Evolutionary conservation across 2,797 vertebrate genomes (phyloP), one percentile per base, ranked within the genome.

Genomic region (Enteromius paludinosus): DNA sequence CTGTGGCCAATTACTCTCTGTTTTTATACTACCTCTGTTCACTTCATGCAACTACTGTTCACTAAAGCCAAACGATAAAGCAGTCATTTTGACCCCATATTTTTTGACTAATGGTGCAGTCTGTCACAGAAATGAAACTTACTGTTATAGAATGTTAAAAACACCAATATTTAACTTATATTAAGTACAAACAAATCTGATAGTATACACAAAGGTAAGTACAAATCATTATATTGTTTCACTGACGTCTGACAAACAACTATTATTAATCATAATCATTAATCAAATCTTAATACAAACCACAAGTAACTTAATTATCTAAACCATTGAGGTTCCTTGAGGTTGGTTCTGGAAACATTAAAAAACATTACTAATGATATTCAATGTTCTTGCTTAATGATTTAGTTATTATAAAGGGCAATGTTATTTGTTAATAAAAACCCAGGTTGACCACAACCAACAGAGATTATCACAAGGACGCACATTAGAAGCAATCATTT

Each of bases 41-140:
- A 4, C 28, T 66, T 78, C 49, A 33, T 3, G 18, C 3, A 17
- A 64, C 18, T 18, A 56, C 18, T 3, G 3, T 52, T 56, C 25
- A 38, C 28, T 18, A 78, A 78, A 35, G 43, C 59, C 15, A 38
- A 35, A 66, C 28, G 8, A 49, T 23, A 52, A 18, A 49, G 4
- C 4, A 38, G 0, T 17, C 18, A 18, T 20, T 28, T 30, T 30
- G 23, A 76, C 62, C 76, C 75, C 28, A 17, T 61, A 28, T 45
- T 61, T 78, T 30, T 38, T 38, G 43, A 78, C 18, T 38, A 49
- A 14, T 66, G 28, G 76, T 78, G 28, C 45, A 78, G 47, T 49
- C 62, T 52, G 28, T 33, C 43, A 52, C 0, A 3, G 15, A 76
- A 43, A 28, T 43, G n/a, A 76, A 76, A 59, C 73, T 20, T 4